Base-by-base conservation (phyloP, 2,113 vertebrate genomes). In the Hyperoodon ampullatus region DNA sequence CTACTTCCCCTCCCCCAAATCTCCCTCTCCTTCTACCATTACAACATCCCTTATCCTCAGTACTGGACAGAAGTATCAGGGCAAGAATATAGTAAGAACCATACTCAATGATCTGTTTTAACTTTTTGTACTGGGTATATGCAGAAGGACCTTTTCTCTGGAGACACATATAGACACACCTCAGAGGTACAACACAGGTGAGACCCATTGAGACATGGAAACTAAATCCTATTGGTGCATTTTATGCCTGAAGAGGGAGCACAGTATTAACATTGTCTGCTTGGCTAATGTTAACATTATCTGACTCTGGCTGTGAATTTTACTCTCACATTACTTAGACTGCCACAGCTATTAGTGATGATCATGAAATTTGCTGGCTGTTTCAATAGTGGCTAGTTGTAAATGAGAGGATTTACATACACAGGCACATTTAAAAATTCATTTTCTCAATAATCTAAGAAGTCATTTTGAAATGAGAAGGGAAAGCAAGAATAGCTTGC, bases 401-500 rank as follows among this genome's bases (percentile, higher is more conserved):
- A 70, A 85, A 55, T 33, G 50, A 94, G 9, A 93, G 15, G 13
- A 47, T 88, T 92, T 65, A 42, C 10, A 21, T 39, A 39, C 1
- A 11, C 5, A 35, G 24, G 28, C 19, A 88, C 23, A 60, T 18
- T 70, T 90, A 75, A 77, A 95, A 30, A n/a, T 33, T 50, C 11
- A 68, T 19, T 84, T 53, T 61, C 50, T 82, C 42, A 26, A 5
- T 58, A 65, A 85, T 28, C n/a, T 70, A 68, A 93, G 72, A 87
- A 77, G 72, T 18, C 55, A 80, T 42, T 89, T 82, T 65, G 42
- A 87, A 92, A 93, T 66, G 44, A 68, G 77, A 95, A 93, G 6
- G 24, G 42, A 66, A 74, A 81, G 74, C 85, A 93, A n/a, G 28
- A 66, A 30, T 15, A 81, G 7, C 26, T 55, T 85, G 28, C 50